phyloP scores from a whole-genome alignment of 2,113 vertebrate genomes.

The Leucoraja erinaceus region DNA sequence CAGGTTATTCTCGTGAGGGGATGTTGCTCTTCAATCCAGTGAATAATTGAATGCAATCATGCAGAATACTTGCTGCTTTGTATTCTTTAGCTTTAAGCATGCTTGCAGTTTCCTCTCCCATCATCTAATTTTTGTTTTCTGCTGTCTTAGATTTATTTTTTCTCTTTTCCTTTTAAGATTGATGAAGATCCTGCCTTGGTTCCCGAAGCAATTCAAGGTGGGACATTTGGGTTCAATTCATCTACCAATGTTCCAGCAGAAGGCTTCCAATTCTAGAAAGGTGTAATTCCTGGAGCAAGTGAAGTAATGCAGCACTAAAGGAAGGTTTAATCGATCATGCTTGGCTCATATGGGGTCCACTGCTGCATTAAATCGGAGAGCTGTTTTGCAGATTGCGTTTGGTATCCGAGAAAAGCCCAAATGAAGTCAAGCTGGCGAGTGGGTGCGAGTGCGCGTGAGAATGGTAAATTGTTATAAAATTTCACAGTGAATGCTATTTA shows the following conservation, averaged over 20 bases:
- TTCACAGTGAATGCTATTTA: slow-evolving; percentile 88
- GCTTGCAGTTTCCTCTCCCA: slow-evolving; percentile 37
- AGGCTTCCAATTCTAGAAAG: slow-evolving; percentile 97
- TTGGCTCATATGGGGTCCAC: slow-evolving; percentile 98
- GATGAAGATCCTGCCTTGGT: slow-evolving; percentile 96
- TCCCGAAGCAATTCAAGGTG: slow-evolving; percentile 94
- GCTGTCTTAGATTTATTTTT: not conserved
- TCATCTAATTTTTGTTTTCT: not conserved
- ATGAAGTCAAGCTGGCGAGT: slow-evolving; percentile 98
- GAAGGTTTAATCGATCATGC: slow-evolving; percentile 99
- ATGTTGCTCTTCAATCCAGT: not conserved
- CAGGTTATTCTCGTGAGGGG: not conserved
- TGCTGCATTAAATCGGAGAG: slow-evolving; percentile 98
- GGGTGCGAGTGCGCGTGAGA: slow-evolving; percentile 99
- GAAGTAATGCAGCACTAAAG: slow-evolving; percentile 98
- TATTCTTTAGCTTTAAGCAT: not conserved
- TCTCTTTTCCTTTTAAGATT: slow-evolving; percentile 61
- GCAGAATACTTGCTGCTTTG: not conserved
- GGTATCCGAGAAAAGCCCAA: slow-evolving; percentile 91
- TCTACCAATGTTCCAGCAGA: slow-evolving; percentile 97
- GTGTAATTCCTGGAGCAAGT: slow-evolving; percentile 70
- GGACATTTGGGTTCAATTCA: slow-evolving; percentile 97
- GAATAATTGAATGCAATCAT: not conserved
- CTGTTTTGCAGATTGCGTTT: slow-evolving; percentile 98
- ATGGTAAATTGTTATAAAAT: slow-evolving; percentile 97